Percentiles rank a stretch among this genome's conserved stretches.
phyloP scores from a whole-genome alignment of 2,888 invertebrate genomes.

The Macrophya annulata region DNA sequence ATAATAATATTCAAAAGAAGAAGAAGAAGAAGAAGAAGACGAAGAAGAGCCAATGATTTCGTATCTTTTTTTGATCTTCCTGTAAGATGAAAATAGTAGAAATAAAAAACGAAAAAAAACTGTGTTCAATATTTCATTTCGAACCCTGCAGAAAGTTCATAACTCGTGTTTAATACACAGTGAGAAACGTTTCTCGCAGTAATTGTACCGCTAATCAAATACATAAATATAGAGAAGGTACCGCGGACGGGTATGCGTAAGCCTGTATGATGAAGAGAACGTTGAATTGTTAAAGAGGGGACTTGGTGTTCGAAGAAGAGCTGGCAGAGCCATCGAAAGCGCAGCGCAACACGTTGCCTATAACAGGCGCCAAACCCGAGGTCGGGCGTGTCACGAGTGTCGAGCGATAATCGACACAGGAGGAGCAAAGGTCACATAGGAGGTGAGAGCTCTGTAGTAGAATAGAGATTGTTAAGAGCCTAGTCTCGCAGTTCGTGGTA shows the following conservation, averaged over 20 bases:
- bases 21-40: neutral
- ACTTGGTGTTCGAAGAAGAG: constrained; percentile 24
- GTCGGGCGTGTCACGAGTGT: constrained; percentile 54
- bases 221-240: constrained; percentile 19
- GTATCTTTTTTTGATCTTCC: neutral
- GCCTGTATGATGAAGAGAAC: constrained; percentile 15
- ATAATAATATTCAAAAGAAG: constrained; percentile 12
- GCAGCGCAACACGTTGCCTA: constrained; percentile 24
- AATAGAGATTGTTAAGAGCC: constrained; percentile 44
- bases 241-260: neutral
- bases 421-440: constrained; percentile 52
- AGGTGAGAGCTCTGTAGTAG: constrained; percentile 47
- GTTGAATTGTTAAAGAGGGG: neutral
- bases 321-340: constrained; percentile 43
- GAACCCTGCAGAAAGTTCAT: neutral
- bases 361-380: constrained; percentile 50
- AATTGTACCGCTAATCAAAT: constrained; percentile 20
- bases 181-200: neutral
- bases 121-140: neutral
- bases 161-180: neutral
- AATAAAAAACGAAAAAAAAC: neutral
- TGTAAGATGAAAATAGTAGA: neutral
- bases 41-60: neutral
- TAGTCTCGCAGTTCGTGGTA: constrained; percentile 21
- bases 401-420: constrained; percentile 53